A percentile compares a stretch with the other conserved stretches of the same genome.
phyloP scores from a whole-genome alignment of 1,140 invertebrate species.

The Atta colombica region DNA sequence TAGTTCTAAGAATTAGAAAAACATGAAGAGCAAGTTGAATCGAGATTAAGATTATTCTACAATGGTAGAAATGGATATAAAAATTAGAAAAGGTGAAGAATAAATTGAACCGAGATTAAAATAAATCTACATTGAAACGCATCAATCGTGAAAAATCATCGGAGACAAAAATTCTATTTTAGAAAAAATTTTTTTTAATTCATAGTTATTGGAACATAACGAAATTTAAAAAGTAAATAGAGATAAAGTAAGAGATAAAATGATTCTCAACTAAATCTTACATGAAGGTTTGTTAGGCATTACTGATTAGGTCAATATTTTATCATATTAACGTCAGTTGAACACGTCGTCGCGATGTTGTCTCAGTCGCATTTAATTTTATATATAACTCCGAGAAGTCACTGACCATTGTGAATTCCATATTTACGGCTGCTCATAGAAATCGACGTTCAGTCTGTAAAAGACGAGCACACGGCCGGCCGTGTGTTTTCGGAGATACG shows the following conservation, averaged over 20 bases:
- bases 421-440: too few relatives aligned
- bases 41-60: too few relatives aligned
- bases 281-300: neutral
- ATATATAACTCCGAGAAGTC: constrained; percentile 12
- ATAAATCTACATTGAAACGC: too few relatives aligned
- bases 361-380: constrained; percentile 54
- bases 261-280: neutral
- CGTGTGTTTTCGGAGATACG: constrained; percentile 26
- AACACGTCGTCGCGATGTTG: neutral
- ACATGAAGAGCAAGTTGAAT: too few relatives aligned
- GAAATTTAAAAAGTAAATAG: neutral
- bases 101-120: too few relatives aligned
- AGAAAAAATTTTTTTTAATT: neutral
- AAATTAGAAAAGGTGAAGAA: too few relatives aligned
- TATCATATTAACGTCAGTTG: neutral
- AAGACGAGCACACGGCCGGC: neutral
- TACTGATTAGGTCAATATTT: neutral
- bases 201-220: neutral
- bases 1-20: too few relatives aligned
- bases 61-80: too few relatives aligned
- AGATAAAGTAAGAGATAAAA: too few relatives aligned
- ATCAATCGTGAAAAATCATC: neutral
- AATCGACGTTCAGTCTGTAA: constrained; percentile 10
- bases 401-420: constrained; percentile 59
- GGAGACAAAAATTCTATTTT: neutral